phyloP scores from a whole-genome alignment of 30 jellyfish, hydroid and myxozoan genomes.

The Cassiopea xamachana region DNA sequence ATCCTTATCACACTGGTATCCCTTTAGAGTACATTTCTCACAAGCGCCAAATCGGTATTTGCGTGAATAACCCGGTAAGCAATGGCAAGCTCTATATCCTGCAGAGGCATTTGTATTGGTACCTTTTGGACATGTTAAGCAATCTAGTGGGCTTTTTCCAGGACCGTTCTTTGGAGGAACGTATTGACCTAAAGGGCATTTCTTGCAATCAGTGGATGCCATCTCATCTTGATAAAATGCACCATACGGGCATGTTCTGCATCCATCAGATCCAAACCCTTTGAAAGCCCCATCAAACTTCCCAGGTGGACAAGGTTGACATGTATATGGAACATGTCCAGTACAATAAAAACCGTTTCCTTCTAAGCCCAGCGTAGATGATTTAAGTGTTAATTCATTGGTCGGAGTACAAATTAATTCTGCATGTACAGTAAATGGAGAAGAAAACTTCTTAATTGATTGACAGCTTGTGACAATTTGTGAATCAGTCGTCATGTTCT shows the following conservation, averaged over 20 bases:
- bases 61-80: constrained; percentile 59
- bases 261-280: neutral
- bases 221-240: constrained; percentile 31
- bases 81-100: constrained; percentile 51
- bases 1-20: constrained; percentile 36
- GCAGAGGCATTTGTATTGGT: constrained; percentile 54
- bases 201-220: constrained; percentile 48
- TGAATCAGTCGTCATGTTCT: constrained; percentile 1
- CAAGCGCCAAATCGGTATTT: constrained; percentile 50
- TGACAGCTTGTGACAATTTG: neutral
- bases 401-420: constrained; percentile 6
- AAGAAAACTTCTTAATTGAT: neutral
- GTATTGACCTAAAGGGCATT: constrained; percentile 63
- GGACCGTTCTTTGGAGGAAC: constrained; percentile 48
- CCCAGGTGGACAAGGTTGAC: constrained; percentile 4
- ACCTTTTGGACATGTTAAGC: constrained; percentile 71
- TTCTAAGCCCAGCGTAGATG: too few relatives aligned
- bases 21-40: constrained; percentile 15
- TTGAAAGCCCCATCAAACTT: neutral
- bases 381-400: neutral
- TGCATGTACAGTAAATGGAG: neutral
- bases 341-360: constrained; percentile 11
- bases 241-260: constrained; percentile 6
- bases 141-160: constrained; percentile 54
- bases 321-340: neutral